Conservation (phyloP, 2,797 vertebrate species). For the Lagocephalus sceleratus region DNA sequence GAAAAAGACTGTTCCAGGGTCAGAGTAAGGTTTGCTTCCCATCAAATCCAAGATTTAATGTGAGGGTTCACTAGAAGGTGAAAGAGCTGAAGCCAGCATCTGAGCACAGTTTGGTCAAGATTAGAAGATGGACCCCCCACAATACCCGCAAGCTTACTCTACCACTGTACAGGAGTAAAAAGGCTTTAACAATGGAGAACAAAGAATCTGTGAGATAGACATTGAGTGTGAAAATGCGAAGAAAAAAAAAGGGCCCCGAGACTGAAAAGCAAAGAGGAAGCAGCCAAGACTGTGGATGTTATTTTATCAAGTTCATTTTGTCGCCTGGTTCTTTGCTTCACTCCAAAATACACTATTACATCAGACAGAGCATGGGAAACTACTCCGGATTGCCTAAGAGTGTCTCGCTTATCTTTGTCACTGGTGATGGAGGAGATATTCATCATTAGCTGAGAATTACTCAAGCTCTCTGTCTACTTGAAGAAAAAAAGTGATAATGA, state of each 20-base stretch:
- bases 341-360: constrained; percentile 78
- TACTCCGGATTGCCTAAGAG: constrained; percentile 37
- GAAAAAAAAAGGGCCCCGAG: constrained; percentile 61
- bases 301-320: constrained; percentile 74
- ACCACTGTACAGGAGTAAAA: constrained; percentile 9
- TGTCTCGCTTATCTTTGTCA: constrained; percentile 49
- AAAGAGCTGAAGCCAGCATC: constrained; percentile 36
- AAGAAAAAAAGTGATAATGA: constrained; percentile 8
- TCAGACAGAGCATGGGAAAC: constrained; percentile 75
- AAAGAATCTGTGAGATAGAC: too few relatives aligned
- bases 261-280: constrained; percentile 70
- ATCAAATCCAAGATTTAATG: constrained; percentile 54
- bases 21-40: constrained; percentile 23
- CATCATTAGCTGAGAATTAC: constrained; percentile 41
- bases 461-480: constrained; percentile 6
- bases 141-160: background rate
- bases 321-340: constrained; percentile 55
- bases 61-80: constrained; percentile 24
- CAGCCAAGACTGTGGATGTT: constrained; percentile 66
- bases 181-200: constrained; percentile 23
- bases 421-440: constrained; percentile 35
- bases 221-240: constrained; percentile 33
- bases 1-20: constrained; percentile 21
- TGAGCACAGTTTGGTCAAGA: constrained; percentile 31
- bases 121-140: constrained; percentile 8